These are phyloP conservation scores for Sarcophaga bullata DNA, from an alignment of 1,140 invertebrate genomes.

Conservation along the genomic window DNA sequence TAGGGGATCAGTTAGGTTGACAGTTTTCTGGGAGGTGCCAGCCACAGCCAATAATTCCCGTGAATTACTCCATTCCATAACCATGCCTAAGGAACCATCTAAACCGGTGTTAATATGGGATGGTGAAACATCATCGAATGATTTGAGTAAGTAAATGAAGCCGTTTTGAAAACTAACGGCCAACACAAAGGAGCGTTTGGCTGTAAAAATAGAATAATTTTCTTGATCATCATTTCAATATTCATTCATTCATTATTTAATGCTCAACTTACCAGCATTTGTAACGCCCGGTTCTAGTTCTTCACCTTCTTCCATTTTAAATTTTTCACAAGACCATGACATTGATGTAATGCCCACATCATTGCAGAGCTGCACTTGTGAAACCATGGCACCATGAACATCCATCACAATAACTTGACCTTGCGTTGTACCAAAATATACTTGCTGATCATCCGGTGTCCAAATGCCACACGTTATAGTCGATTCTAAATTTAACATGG, in stretches of 20 bases:
- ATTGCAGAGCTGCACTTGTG: slow-evolving; percentile 83
- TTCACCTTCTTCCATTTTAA: slow-evolving; percentile 96
- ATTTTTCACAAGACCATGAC: slow-evolving; percentile 97
- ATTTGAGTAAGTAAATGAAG: slow-evolving; percentile 86
- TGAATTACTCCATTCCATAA: slow-evolving; percentile 96
- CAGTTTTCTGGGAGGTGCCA: slow-evolving; percentile 71
- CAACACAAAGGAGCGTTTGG: slow-evolving; percentile 77
- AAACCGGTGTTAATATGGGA: slow-evolving; percentile 84
- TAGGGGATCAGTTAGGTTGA: slow-evolving; percentile 56
- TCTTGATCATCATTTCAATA: not conserved
- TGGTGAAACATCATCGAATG: slow-evolving; percentile 92
- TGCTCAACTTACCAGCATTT: slow-evolving; percentile 66
- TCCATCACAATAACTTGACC: slow-evolving; percentile 96
- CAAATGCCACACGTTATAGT: slow-evolving; percentile 96
- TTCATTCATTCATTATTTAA: not conserved
- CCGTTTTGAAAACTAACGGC: slow-evolving; percentile 91
- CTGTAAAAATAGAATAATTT: slow-evolving; percentile 56
- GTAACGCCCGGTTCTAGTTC: slow-evolving; percentile 71
- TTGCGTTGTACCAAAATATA: slow-evolving; percentile 94
- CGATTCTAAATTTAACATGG: slow-evolving; percentile 93
- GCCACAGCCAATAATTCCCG: slow-evolving; percentile 91
- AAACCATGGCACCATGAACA: slow-evolving; percentile 93
- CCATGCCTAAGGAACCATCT: slow-evolving; percentile 75
- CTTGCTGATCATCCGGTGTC: slow-evolving; percentile 97
- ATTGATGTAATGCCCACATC: slow-evolving; percentile 88